Evolutionary conservation across 2,888 invertebrate genomes (phyloP).

Genomic region (Quadriops clusia): DNA sequence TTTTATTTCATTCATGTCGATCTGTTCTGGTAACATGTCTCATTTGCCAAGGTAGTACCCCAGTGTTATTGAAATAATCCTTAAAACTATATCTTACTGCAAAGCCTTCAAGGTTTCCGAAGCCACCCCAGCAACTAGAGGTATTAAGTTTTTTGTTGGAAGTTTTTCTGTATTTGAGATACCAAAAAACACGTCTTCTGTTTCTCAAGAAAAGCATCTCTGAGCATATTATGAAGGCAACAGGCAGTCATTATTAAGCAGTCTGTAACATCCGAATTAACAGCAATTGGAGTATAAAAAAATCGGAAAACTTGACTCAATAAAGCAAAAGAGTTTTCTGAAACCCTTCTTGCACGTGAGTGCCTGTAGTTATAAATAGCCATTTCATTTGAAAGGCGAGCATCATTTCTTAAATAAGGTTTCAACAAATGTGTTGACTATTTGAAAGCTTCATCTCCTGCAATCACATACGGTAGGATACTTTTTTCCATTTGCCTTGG

Average conservation of each 20-base stretch:
- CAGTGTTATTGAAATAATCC: too few relatives aligned
- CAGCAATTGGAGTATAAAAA: slow-evolving; percentile 11
- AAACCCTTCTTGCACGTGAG: slow-evolving; percentile 6
- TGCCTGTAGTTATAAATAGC: slow-evolving; percentile 9
- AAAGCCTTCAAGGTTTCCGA: too few relatives aligned
- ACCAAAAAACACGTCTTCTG: too few relatives aligned
- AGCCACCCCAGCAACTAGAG: too few relatives aligned
- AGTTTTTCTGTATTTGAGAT: too few relatives aligned
- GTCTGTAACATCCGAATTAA: slow-evolving; percentile 12
- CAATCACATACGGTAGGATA: slow-evolving; percentile 6
- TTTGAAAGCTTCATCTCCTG: slow-evolving; percentile 10
- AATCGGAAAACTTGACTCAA: slow-evolving; percentile 4
- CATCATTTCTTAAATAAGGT: slow-evolving; percentile 8
- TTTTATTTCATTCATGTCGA: too few relatives aligned
- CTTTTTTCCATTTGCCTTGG: slow-evolving; percentile 4
- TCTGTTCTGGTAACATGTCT: too few relatives aligned
- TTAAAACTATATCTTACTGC: too few relatives aligned
- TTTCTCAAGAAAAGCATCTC: too few relatives aligned
- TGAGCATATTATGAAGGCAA: slow-evolving; percentile 16
- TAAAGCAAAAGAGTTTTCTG: slow-evolving; percentile 7
- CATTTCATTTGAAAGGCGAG: slow-evolving; percentile 1
- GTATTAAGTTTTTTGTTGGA: too few relatives aligned
- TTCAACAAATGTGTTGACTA: slow-evolving; percentile 6
- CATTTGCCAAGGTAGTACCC: too few relatives aligned
- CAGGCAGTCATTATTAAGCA: slow-evolving; percentile 14